Evolutionary conservation across 2,888 invertebrate genomes (phyloP), one percentile per base, ranked within the genome.

Genomic region (Aproaerema taeniolella): DNA sequence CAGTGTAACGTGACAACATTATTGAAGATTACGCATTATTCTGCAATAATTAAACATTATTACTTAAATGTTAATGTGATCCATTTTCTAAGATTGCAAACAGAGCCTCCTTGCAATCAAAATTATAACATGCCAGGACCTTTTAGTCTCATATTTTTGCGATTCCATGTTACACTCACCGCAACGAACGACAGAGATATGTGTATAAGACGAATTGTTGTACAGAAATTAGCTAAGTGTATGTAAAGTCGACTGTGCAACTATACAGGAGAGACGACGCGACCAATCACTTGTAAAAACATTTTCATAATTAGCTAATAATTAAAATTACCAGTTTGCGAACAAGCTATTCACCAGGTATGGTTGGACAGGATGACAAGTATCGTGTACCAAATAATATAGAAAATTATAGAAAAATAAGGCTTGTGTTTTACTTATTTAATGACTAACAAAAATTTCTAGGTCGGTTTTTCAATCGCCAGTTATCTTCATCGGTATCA

Each of bases 371-470:
- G 62, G 53, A 47, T 52, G 73, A 71, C 57, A 46, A 42, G 51
- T 67, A 66, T 66, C 60, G 67, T 80, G 76, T 80, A 80, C 80
- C 80, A 80, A 80, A 80, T 80, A 78, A 80, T 79, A 79, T 74
- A 78, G 73, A 67, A 64, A 65, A 76, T 72, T 71, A 75, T 69
- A 65, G 61, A 67, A 69, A 71, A 62, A 58, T 53, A 9, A 24
- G 16, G 16, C 34, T 41, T 25, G 31, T 39, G 44, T 63, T 64
- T 67, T 55, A 45, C 55, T 64, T 51, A 14, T 20, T n/a, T n/a
- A n/a, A n/a, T n/a, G n/a, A n/a, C n/a, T n/a, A n/a, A n/a, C n/a
- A n/a, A n/a, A n/a, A n/a, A n/a, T n/a, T n/a, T n/a, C n/a, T n/a
- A n/a, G n/a, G n/a, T n/a, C n/a, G n/a, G n/a, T n/a, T n/a, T n/a